Evolutionary conservation across 2,888 invertebrate species (phyloP).

Genomic region (Dendrolimus houi): DNA sequence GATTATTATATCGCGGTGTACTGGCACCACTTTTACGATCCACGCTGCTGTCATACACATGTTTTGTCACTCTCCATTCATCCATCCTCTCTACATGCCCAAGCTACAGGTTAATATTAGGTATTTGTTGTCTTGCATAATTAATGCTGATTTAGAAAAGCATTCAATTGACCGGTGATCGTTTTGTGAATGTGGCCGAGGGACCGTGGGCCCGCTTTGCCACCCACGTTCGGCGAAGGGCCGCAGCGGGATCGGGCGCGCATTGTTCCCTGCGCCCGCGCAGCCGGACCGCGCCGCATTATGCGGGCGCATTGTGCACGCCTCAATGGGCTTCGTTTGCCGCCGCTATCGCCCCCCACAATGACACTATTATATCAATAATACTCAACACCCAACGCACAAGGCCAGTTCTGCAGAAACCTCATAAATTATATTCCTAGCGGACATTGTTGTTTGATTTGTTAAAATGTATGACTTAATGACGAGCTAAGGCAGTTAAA

Average conservation of each 20-base stretch:
- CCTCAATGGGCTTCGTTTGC: slow-evolving; percentile 69
- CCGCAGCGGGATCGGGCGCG: slow-evolving; percentile 44
- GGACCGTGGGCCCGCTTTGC: slow-evolving; percentile 28
- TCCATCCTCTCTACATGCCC: too few species aligned
- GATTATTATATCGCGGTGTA: too few species aligned
- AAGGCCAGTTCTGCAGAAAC: slow-evolving; percentile 49
- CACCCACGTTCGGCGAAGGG: slow-evolving; percentile 67
- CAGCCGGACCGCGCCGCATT: slow-evolving; percentile 54
- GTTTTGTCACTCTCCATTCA: too few species aligned
- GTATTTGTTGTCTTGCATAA: background rate
- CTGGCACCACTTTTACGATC: too few species aligned
- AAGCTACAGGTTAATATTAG: background rate
- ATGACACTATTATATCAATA: slow-evolving; percentile 71
- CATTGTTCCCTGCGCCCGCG: slow-evolving; percentile 58
- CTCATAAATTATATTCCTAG: slow-evolving; percentile 52
- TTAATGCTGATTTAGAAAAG: slow-evolving; percentile 14
- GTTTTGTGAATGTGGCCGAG: slow-evolving; percentile 41
- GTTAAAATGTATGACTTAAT: slow-evolving; percentile 9
- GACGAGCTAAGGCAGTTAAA: too few species aligned
- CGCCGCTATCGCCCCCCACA: slow-evolving; percentile 59
- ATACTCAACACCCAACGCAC: slow-evolving; percentile 48
- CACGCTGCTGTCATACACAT: too few species aligned
- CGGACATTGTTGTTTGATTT: slow-evolving; percentile 43
- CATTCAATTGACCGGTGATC: slow-evolving; percentile 37
- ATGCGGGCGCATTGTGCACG: slow-evolving; percentile 72